Percentiles rank a stretch among this genome's conserved stretches.
Evolutionary conservation across 2,797 vertebrate species (phyloP).

Genomic region (Chelon labrosus): DNA sequence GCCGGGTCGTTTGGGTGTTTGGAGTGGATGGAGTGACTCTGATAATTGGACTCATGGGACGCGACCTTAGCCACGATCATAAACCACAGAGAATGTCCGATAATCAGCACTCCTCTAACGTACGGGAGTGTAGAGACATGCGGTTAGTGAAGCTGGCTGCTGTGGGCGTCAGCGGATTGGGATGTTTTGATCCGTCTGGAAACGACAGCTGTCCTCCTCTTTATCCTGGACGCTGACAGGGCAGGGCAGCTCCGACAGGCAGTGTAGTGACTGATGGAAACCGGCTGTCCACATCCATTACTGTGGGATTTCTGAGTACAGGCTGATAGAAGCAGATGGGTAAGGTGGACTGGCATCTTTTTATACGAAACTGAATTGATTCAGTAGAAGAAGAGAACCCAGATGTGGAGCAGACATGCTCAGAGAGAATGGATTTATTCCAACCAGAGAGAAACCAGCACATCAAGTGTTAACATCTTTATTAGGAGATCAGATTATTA

Average conservation of each 20-base stretch:
- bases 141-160: constrained; percentile 10
- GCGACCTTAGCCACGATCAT: background rate
- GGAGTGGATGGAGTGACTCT: constrained; percentile 16
- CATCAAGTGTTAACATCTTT: too few species aligned
- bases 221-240: background rate
- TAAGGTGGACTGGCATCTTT: background rate
- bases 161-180: background rate
- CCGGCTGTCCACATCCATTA: constrained; percentile 9
- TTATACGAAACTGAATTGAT: background rate
- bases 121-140: background rate
- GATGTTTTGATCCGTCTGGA: constrained; percentile 12
- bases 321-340: background rate
- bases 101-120: background rate
- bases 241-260: constrained; percentile 11
- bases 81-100: background rate
- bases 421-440: too few species aligned
- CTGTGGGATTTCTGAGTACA: background rate
- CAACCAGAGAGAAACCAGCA: too few species aligned
- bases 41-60: constrained; percentile 16
- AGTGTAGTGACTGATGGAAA: background rate
- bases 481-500: too few species aligned
- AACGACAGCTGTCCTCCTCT: background rate
- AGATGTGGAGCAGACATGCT: too few species aligned
- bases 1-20: constrained; percentile 36
- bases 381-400: too few species aligned